Base-by-base conservation (phyloP, 2,113 vertebrate genomes). In the Nothocercus nigrocapillus region DNA sequence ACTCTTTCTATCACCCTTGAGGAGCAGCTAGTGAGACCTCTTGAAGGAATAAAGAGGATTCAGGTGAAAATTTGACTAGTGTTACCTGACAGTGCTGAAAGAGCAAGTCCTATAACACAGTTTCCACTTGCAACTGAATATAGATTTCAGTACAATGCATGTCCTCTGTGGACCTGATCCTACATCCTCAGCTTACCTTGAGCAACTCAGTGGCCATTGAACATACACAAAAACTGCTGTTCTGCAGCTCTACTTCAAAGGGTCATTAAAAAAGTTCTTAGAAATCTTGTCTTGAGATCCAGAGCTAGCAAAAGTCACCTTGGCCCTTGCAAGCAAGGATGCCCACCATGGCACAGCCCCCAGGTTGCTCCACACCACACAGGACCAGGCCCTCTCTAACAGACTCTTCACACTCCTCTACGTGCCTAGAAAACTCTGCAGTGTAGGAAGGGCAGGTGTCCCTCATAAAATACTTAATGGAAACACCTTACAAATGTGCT, bases 1-100 rank as follows among this genome's bases (percentile, higher is more conserved):
- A 64, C 68, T 91, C 82, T 78, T 64, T 95, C 85, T 10, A 49
- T 42, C n/a, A 72, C 21, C 28, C 27, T 73, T 80, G n/a, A 59
- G 42, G 6, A 77, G 73, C 79, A 67, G 72, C 82, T 44, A 69
- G 54, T 28, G 70, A 79, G 78, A 62, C 32, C 61, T 36, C 36
- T 80, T 80, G 88, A 89, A 93, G 76, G 42, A 88, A 40, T 10
- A 63, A 63, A 87, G 78, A 21, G 47, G 61, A 58, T 18, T 28
- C 32, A 61, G 68, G 40, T 85, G 68, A 90, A 91, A 85, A 85
- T 19, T 59, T 72, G 38, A 34, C 40, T 61, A 24, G 53, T 70
- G 45, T 68, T 91, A 93, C 47, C 64, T 88, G 74, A 86, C 24
- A 40, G 76, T 32, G 92, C 85, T 93, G 88, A 92, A 95, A 90